Conservation (phyloP, 2,888 invertebrate species). For the Diloba caeruleocephala region DNA sequence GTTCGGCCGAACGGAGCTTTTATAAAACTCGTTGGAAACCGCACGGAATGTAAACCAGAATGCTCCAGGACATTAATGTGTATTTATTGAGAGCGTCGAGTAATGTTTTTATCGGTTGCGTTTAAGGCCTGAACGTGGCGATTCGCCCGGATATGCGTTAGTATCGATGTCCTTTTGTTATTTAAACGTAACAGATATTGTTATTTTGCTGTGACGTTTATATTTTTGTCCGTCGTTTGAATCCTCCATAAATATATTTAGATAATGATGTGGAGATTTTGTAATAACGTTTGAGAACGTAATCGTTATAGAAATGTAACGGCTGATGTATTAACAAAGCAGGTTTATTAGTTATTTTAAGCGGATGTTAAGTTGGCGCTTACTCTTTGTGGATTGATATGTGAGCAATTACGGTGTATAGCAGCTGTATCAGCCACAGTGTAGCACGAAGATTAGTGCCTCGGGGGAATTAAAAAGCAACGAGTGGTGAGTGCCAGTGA, state of each 20-base stretch:
- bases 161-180: conserved; percentile 61
- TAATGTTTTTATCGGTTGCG: conserved; percentile 87
- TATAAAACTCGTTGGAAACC: conserved; percentile 88
- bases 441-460: conserved; percentile 64
- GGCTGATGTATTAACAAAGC: conserved; percentile 38
- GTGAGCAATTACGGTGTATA: conserved; percentile 68
- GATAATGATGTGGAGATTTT: conserved; percentile 40
- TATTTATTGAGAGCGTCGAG: conserved; percentile 87
- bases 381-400: conserved; percentile 67
- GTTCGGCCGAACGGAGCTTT: conserved; percentile 85
- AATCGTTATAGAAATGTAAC: conserved; percentile 30
- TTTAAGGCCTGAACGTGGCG: conserved; percentile 72
- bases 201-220: conserved; percentile 54
- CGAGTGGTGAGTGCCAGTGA: conserved; percentile 46
- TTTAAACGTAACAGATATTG: conserved; percentile 55
- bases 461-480: conserved; percentile 69
- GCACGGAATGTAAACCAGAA: conserved; percentile 88
- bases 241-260: conserved; percentile 44
- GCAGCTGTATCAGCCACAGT: conserved; percentile 62
- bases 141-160: conserved; percentile 72
- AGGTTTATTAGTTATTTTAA: conserved; percentile 52
- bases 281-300: conserved; percentile 11
- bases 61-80: conserved; percentile 87
- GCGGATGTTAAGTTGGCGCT: conserved; percentile 58
- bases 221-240: conserved; percentile 46